Evolutionary conservation across 2,888 invertebrate genomes (phyloP).

Genomic region (Microplitis manilae): DNA sequence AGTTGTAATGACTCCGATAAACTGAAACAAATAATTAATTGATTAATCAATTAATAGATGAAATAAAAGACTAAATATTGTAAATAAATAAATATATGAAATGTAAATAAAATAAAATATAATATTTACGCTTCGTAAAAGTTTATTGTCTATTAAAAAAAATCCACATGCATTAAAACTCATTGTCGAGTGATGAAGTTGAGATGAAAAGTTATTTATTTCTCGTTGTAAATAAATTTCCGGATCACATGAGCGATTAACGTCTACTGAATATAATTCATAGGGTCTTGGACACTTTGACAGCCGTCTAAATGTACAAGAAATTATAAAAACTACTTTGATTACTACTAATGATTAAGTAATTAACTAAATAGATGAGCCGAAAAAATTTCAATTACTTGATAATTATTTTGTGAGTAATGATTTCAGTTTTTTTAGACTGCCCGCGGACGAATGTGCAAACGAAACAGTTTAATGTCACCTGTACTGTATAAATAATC

Average conservation of each 20-base stretch:
- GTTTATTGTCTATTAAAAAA: slow-evolving; percentile 58
- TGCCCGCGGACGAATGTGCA: slow-evolving; percentile 55
- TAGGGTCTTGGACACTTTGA: slow-evolving; percentile 47
- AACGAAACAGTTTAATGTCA: slow-evolving; percentile 56
- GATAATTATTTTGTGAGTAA: slow-evolving; percentile 52
- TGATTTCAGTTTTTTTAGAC: slow-evolving; percentile 54
- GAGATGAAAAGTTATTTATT: slow-evolving; percentile 59
- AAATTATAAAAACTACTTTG: not conserved
- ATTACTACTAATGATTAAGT: not conserved
- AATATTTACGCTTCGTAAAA: slow-evolving; percentile 58
- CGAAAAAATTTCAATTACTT: slow-evolving; percentile 40
- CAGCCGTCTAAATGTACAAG: slow-evolving; percentile 37
- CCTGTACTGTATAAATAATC: slow-evolving; percentile 57
- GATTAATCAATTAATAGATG: not conserved
- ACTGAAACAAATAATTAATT: slow-evolving; percentile 53
- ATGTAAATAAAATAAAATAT: slow-evolving; percentile 10
- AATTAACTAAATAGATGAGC: not conserved
- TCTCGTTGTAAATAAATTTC: slow-evolving; percentile 54
- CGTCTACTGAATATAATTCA: slow-evolving; percentile 48
- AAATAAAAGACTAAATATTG: slow-evolving; percentile 26
- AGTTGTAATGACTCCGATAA: slow-evolving; percentile 62
- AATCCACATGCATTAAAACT: slow-evolving; percentile 61
- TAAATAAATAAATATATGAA: slow-evolving; percentile 33
- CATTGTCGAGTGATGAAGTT: slow-evolving; percentile 55
- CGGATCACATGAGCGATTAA: slow-evolving; percentile 47